Evolutionary conservation across 2,888 invertebrate species (phyloP).

Genomic region (Piscicola geometra): DNA sequence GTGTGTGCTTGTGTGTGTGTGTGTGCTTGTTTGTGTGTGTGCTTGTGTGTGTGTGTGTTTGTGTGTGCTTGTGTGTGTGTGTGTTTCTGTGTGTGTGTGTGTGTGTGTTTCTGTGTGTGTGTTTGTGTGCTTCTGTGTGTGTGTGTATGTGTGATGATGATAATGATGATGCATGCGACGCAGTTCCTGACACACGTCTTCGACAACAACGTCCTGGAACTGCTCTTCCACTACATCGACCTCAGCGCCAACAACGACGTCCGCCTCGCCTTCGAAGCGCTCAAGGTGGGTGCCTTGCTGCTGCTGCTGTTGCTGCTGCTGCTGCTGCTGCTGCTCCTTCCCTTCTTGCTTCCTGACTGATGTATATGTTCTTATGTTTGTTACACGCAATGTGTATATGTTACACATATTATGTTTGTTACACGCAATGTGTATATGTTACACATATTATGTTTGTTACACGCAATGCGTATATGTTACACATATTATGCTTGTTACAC

Average conservation of each 20-base stretch:
- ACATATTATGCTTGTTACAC: too few species aligned
- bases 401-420: too few species aligned
- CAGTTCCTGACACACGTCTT: conserved; percentile 85
- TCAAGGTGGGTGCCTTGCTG: conserved; percentile 60
- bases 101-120: conserved; percentile 5
- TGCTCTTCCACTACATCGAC: conserved; percentile 85
- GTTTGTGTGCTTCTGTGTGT: neutral
- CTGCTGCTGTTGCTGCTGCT: too few species aligned
- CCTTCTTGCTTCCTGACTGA: neutral
- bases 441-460: too few species aligned
- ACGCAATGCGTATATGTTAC: too few species aligned
- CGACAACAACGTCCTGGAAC: conserved; percentile 81
- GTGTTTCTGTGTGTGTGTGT: conserved; percentile 18
- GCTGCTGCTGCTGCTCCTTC: neutral
- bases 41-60: conserved; percentile 20
- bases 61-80: neutral
- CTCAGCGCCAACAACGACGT: conserved; percentile 82
- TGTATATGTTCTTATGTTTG: too few species aligned
- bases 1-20: conserved; percentile 16
- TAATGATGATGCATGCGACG: neutral
- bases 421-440: too few species aligned
- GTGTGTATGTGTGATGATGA: neutral
- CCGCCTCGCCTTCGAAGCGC: conserved; percentile 87
- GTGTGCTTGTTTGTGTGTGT: neutral
- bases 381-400: too few species aligned